A percentile compares a stretch with the other conserved stretches of the same genome.
Conservation (phyloP, 2,797 vertebrate genomes). For the Furcifer pardalis region DNA sequence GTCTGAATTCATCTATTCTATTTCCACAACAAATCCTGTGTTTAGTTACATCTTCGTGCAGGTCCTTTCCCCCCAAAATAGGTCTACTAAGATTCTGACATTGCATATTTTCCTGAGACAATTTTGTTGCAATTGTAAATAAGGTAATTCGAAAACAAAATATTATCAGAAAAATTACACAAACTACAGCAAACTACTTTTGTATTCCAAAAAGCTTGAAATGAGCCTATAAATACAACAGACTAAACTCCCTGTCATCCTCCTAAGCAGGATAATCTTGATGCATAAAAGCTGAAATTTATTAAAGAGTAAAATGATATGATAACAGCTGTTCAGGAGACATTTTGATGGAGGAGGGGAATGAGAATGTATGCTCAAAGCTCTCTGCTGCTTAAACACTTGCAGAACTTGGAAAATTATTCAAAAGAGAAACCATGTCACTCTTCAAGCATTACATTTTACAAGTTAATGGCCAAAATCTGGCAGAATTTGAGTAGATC, state of each 20-base stretch:
- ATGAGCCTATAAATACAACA: background rate
- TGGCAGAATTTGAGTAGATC: no score
- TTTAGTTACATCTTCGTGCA: no score
- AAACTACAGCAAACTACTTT: background rate
- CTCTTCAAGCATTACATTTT: background rate
- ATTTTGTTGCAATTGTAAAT: no score
- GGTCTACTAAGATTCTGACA: background rate
- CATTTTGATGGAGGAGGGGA: background rate
- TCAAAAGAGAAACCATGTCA: background rate
- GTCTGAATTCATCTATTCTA: no score
- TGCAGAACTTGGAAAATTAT: background rate
- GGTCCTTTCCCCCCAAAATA: no score
- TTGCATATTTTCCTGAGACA: no score
- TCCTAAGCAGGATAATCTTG: constrained; percentile 18
- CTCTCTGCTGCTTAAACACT: background rate
- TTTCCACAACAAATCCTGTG: no score
- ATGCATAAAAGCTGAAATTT: background rate
- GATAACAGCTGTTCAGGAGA: background rate
- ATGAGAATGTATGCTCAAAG: background rate
- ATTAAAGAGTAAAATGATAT: constrained; percentile 5
- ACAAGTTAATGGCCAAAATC: background rate
- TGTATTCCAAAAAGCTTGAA: constrained; percentile 1
- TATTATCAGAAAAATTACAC: constrained; percentile 2
- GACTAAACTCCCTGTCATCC: background rate
- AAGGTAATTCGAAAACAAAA: background rate